These are phyloP conservation scores for Rhynchonycteris naso DNA, from an alignment of 2,797 vertebrate species.

Conservation along the genomic window DNA sequence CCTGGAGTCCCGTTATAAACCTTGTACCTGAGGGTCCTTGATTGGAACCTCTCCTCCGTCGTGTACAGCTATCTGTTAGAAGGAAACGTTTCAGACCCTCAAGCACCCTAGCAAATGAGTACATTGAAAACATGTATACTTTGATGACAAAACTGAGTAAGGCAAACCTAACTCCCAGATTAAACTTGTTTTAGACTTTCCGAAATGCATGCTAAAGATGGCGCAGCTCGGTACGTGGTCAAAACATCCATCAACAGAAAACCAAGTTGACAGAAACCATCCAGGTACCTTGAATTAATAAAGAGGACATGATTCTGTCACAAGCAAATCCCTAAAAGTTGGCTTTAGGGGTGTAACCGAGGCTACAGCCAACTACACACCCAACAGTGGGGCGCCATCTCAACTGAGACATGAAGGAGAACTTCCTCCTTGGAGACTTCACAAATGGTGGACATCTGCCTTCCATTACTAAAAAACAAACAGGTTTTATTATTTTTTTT, in stretches of 20 bases:
- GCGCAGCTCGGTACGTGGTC: not conserved
- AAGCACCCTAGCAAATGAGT: not conserved
- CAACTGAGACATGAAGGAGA: not conserved
- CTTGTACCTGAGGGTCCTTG: too few relatives aligned
- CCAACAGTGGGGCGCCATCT: too few relatives aligned
- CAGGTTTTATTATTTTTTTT: too few relatives aligned
- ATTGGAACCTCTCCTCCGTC: not conserved
- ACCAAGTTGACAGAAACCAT: not conserved
- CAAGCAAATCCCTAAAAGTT: accelerated
- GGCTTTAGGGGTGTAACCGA: not conserved
- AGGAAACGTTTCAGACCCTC: not conserved
- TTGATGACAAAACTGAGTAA: not conserved
- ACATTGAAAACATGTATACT: not conserved
- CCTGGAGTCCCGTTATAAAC: not conserved
- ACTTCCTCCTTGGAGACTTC: not conserved
- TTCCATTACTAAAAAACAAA: not conserved
- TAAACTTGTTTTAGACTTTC: not conserved
- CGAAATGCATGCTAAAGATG: not conserved
- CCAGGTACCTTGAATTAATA: too few relatives aligned
- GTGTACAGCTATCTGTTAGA: not conserved
- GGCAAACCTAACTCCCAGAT: not conserved
- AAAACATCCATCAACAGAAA: not conserved
- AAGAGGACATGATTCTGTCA: too few relatives aligned
- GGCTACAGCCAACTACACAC: not conserved
- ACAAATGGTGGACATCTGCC: not conserved